A percentile compares a stretch with the other conserved stretches of the same genome.
Evolutionary conservation across 2,888 invertebrate genomes (phyloP).

Genomic region (Chalcosyrphus nemorum): DNA sequence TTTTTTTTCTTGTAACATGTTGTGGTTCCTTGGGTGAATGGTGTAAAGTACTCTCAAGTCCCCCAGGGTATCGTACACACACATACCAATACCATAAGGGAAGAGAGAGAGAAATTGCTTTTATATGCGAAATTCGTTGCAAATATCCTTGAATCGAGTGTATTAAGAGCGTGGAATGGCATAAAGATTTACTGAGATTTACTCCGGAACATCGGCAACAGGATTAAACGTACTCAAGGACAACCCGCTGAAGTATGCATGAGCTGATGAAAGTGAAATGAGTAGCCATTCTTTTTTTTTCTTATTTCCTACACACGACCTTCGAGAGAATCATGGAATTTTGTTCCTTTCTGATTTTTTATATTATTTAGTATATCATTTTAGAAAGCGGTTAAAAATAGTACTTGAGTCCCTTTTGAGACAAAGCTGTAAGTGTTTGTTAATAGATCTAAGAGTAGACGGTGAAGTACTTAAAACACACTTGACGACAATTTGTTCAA

Average conservation of each 20-base stretch:
- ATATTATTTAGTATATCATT: neutral
- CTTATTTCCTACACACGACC: neutral
- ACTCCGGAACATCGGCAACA: conserved; percentile 34
- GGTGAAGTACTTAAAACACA: no score
- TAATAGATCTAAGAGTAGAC: no score
- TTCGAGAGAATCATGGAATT: neutral
- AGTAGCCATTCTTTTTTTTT: neutral
- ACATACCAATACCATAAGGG: conserved; percentile 27
- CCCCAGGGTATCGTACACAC: conserved; percentile 27
- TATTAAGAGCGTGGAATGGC: conserved; percentile 44
- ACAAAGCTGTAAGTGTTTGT: no score
- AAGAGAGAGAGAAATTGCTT: conserved; percentile 34
- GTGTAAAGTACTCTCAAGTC: conserved; percentile 31
- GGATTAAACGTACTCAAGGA: conserved; percentile 58
- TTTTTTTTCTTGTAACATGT: conserved; percentile 35
- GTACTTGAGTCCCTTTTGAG: neutral
- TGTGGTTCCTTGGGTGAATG: conserved; percentile 33
- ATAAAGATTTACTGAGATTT: conserved; percentile 61
- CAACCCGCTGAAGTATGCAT: conserved; percentile 37
- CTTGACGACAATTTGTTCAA: no score
- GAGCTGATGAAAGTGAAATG: conserved; percentile 40
- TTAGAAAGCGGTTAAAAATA: no score
- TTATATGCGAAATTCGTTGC: conserved; percentile 18
- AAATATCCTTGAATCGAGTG: conserved; percentile 54
- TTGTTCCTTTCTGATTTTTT: neutral